Evolutionary conservation across 2,797 vertebrate species (phyloP), one percentile per base, ranked within the genome.

Genomic region (Iguana delicatissima): DNA sequence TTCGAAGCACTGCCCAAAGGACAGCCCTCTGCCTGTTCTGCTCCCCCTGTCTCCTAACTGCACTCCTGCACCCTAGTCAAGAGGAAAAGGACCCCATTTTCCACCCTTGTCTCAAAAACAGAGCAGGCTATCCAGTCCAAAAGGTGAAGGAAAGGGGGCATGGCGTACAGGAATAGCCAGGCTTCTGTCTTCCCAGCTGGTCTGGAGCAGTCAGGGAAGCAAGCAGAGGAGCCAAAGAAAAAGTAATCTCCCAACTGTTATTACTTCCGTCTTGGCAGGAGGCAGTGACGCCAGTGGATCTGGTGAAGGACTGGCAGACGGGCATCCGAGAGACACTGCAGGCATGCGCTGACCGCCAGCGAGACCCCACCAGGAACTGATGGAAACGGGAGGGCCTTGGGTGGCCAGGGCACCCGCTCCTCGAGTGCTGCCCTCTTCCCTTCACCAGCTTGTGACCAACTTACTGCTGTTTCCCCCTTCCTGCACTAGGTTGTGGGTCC

Each of bases 301-400:
- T 96, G 87, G 94, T 93, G 8, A 90, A 92, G 76, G 95, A 96
- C 85, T 95, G 96, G 96, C 95, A 96, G 89, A 89, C 74, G 4
- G 87, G 94, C 38, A 94, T 96, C 90, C 94, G n/a, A 35, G 95
- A 96, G 69, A 95, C 95, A 0, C 91, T 96, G n/a, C 95, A 95
- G 89, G 93, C 90, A 16, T 95, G 95, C 0, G 12, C 84, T 0
- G 80, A 86, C 80, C 72, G 84, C 38, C 91, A 92, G 72, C 94
- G 92, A 6, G 84, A 89, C 38, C 88, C 80, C 0, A 80, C 85
- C 42, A 90, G 85, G 18, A 91, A 89, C 92, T 94, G 86, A 89
- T 0, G 29, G 42, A 67, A 14, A 32, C 0, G 3, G 3, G 14
- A 32, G 20, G 2, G 64, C 12, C 64, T 6, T 32, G 4, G 29